Base-by-base conservation (phyloP, 2,888 invertebrate genomes). In the Leptura quadrifasciata region DNA sequence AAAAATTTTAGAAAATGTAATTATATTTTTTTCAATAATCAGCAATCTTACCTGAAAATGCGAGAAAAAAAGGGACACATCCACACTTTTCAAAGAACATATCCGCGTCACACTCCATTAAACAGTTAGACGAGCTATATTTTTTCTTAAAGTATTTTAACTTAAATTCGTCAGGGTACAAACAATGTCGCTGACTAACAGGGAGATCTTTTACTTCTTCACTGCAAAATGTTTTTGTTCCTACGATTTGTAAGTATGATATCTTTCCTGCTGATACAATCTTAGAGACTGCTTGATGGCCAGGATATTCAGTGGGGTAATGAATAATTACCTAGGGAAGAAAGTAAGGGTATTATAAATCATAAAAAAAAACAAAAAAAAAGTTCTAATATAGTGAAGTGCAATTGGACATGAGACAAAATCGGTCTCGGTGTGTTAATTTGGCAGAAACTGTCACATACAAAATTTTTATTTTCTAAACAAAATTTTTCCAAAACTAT, bases 71-170 rank as follows among this genome's bases (percentile, higher is more conserved):
- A 3, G 87, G 88, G 0, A 87, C 77, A 77, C 89, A 89, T 31
- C 83, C 84, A 76, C 89, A 89, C 5, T 65, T 10, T 2, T 77
- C 8, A 21, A 80, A 70, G 58, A 82, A 80, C 27, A 80, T 74
- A 15, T 74, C 52, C 10, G 86, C 81, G 61, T 81, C 81, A 71
- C 87, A 87, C 71, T 86, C 85, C 2, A 81, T 79, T 24, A 85
- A 79, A 78, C 89, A 89, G 70, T 88, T 89, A 0, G 84, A 80
- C 73, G 83, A 84, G 10, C 78, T 85, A 78, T 89, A 89, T 15
- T 67, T 80, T 70, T 79, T 73, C 12, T 74, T 67, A 85, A 80
- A 86, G 72, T 83, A 86, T 31, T 82, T 70, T 20, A 88, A 72
- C 64, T 63, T 6, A 55, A 52, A 39, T 35, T 86, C 83, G 20